These are phyloP conservation scores for Chloroceryle amazona DNA, from an alignment of 2,797 vertebrate genomes.

Conservation along the genomic window DNA sequence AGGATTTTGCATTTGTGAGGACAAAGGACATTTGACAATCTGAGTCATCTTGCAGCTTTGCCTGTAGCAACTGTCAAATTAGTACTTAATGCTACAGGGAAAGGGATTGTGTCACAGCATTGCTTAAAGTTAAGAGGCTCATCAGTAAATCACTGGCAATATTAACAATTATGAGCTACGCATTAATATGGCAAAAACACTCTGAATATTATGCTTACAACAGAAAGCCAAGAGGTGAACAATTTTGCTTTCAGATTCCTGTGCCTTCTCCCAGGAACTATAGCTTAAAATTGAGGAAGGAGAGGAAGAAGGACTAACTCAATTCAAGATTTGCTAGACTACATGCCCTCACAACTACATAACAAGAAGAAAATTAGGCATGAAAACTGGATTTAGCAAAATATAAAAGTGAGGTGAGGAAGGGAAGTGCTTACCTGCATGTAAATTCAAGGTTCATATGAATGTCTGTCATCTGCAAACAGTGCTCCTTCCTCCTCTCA, in stretches of 20 bases:
- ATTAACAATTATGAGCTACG: slow-evolving; percentile 58
- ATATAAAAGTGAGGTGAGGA: neutral
- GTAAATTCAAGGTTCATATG: neutral
- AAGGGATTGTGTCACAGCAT: slow-evolving; percentile 60
- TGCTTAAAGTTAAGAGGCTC: slow-evolving; percentile 68
- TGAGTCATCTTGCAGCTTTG: slow-evolving; percentile 72
- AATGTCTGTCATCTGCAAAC: neutral
- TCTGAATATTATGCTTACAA: slow-evolving; percentile 24
- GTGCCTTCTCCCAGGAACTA: neutral
- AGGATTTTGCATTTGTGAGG: slow-evolving; percentile 67
- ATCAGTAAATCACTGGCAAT: slow-evolving; percentile 60
- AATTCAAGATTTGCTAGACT: neutral
- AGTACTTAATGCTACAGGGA: slow-evolving; percentile 68
- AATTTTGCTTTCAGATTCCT: neutral
- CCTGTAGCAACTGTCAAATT: slow-evolving; percentile 78
- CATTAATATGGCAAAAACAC: slow-evolving; percentile 13
- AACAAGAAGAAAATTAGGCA: neutral
- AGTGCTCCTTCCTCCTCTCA: neutral
- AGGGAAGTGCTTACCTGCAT: neutral
- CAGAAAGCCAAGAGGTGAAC: slow-evolving; percentile 6
- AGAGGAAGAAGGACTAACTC: neutral
- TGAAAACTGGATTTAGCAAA: neutral
- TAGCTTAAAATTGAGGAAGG: neutral
- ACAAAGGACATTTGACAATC: slow-evolving; percentile 77
- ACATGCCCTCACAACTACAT: fast-evolving